These are phyloP conservation scores for Drosophila jambulina DNA, from an alignment of 1,140 invertebrate genomes.

Conservation along the genomic window DNA sequence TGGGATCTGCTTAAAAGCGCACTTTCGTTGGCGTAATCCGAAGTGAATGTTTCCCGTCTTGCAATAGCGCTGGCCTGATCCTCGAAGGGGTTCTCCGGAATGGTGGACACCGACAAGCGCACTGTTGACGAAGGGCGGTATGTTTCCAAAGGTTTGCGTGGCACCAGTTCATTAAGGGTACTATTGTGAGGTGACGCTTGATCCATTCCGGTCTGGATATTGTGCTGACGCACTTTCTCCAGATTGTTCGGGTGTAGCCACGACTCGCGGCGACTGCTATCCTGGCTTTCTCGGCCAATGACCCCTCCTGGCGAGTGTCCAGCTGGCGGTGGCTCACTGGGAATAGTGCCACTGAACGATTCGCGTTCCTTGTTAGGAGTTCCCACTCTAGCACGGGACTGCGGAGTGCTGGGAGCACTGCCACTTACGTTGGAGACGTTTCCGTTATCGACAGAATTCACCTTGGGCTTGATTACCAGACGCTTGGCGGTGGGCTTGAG, in stretches of 20 bases:
- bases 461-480: conserved; percentile 86
- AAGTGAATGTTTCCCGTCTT: conserved; percentile 55
- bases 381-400: conserved; percentile 18
- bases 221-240: conserved; percentile 77
- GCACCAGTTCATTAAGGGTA: conserved; percentile 71
- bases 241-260: conserved; percentile 84
- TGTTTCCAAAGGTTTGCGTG: conserved; percentile 76
- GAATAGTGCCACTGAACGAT: conserved; percentile 58
- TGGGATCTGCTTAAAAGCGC: conserved; percentile 54
- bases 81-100: conserved; percentile 76
- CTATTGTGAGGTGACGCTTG: conserved; percentile 65
- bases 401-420: conserved; percentile 22
- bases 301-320: not conserved
- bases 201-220: conserved; percentile 66
- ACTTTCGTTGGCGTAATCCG: conserved; percentile 69
- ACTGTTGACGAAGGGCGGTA: conserved; percentile 45
- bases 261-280: conserved; percentile 72
- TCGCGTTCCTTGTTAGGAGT: conserved; percentile 45
- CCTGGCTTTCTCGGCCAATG: conserved; percentile 22
- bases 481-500: conserved; percentile 88
- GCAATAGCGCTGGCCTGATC: conserved; percentile 62
- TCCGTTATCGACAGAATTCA: conserved; percentile 5
- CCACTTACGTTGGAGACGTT: conserved; percentile 9
- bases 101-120: conserved; percentile 70
- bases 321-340: conserved; percentile 36